Evolutionary conservation across 2,797 vertebrate species (phyloP).

Genomic region (Emydoidea blandingii): DNA sequence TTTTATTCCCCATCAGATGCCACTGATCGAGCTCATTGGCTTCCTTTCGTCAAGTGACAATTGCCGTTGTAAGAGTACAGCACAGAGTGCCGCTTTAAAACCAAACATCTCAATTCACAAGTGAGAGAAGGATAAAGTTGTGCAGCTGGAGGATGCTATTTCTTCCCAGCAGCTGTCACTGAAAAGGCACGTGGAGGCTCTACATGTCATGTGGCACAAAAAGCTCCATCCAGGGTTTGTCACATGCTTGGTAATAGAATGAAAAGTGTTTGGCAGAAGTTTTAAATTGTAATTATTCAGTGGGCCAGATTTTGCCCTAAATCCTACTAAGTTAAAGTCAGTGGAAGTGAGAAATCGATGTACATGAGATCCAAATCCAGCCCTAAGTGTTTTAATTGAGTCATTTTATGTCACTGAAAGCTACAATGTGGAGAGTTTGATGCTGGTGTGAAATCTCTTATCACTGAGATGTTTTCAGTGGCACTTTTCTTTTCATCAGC

Average conservation of each 20-base stretch:
- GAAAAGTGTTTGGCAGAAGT: constrained; percentile 38
- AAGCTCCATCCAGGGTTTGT: constrained; percentile 71
- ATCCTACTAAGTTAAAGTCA: neutral
- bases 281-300: constrained; percentile 22
- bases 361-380: neutral
- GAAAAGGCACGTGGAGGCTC: constrained; percentile 76
- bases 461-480: neutral
- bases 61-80: constrained; percentile 74
- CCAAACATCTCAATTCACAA: constrained; percentile 77
- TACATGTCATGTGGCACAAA: constrained; percentile 79
- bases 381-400: neutral
- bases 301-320: neutral
- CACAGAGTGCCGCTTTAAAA: constrained; percentile 80
- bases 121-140: constrained; percentile 77
- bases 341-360: neutral
- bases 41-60: constrained; percentile 74
- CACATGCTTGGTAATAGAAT: constrained; percentile 62
- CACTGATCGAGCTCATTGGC: constrained; percentile 74
- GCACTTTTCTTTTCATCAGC: neutral
- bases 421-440: neutral
- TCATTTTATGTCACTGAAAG: neutral
- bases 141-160: constrained; percentile 82
- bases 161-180: constrained; percentile 80
- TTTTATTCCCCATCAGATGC: constrained; percentile 78
- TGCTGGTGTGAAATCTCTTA: neutral